Evolutionary conservation across 2,888 invertebrate genomes (phyloP).

Genomic region (Ramazzottius varieornatus): DNA sequence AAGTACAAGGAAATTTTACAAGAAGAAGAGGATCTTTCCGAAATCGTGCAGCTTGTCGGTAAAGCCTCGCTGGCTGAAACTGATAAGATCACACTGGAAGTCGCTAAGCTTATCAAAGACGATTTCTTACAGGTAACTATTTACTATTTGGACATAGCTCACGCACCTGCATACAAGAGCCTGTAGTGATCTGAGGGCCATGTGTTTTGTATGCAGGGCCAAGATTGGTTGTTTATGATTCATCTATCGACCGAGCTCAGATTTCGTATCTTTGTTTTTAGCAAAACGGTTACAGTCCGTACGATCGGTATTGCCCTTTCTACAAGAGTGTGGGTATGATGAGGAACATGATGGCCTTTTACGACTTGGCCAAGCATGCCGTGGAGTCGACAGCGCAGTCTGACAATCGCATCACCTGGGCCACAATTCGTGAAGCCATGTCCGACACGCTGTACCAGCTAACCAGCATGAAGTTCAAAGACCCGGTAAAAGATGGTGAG

Average conservation of each 20-base stretch:
- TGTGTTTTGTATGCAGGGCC: too few relatives aligned
- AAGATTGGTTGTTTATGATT: too few relatives aligned
- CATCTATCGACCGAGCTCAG: too few relatives aligned
- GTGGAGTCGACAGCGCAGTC: constrained; percentile 94
- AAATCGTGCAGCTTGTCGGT: constrained; percentile 97
- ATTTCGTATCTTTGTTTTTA: constrained; percentile 3
- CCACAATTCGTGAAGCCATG: constrained; percentile 86
- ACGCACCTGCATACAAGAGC: too few relatives aligned
- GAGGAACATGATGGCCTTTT: constrained; percentile 87
- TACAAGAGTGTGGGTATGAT: constrained; percentile 99
- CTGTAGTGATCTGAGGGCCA: too few relatives aligned
- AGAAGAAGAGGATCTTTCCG: constrained; percentile 95
- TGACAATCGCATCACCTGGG: constrained; percentile 97
- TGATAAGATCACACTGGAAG: constrained; percentile 95
- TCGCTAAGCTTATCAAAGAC: constrained; percentile 88
- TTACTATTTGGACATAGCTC: too few relatives aligned
- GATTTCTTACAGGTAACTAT: constrained; percentile 58
- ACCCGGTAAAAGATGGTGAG: constrained; percentile 93
- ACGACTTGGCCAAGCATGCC: constrained; percentile 88
- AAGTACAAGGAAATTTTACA: constrained; percentile 82
- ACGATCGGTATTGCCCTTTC: constrained; percentile 96
- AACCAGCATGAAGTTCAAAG: constrained; percentile 99
- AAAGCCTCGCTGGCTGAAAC: constrained; percentile 94
- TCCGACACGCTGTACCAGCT: constrained; percentile 81
- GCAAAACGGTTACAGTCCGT: constrained; percentile 40